phyloP scores from a whole-genome alignment of 2,888 invertebrate species.

The Phyllotreta striolata region DNA sequence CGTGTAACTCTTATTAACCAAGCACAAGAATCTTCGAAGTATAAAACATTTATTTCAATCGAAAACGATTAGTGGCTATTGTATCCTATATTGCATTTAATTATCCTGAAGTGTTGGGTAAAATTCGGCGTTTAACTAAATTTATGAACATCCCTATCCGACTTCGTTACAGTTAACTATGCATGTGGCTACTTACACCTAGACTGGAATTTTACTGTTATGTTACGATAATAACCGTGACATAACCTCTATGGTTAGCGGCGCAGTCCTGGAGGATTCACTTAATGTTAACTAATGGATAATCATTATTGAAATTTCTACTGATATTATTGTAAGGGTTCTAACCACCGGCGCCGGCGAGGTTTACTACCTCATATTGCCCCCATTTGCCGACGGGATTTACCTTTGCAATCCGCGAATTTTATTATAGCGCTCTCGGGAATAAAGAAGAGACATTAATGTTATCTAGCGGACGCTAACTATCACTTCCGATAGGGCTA shows the following conservation, averaged over 20 bases:
- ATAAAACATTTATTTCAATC: too few relatives aligned
- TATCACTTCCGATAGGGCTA: slow-evolving; percentile 22
- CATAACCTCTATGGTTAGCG: slow-evolving; percentile 34
- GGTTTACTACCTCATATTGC: slow-evolving; percentile 42
- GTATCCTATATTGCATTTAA: too few relatives aligned
- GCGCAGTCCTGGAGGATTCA: slow-evolving; percentile 44
- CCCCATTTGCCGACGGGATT: slow-evolving; percentile 41
- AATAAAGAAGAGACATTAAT: slow-evolving; percentile 18
- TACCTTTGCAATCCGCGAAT: slow-evolving; percentile 37
- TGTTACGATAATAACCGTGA: slow-evolving; percentile 39
- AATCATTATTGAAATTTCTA: slow-evolving; percentile 49
- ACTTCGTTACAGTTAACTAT: slow-evolving; percentile 17
- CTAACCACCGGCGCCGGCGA: slow-evolving; percentile 33
- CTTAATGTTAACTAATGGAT: slow-evolving; percentile 48
- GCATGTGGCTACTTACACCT: slow-evolving; percentile 21
- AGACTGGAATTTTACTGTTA: slow-evolving; percentile 37
- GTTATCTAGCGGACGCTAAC: slow-evolving; percentile 10
- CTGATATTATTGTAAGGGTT: slow-evolving; percentile 38
- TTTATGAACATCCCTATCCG: background rate
- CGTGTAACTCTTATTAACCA: background rate
- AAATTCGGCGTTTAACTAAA: too few relatives aligned
- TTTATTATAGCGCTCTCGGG: slow-evolving; percentile 37
- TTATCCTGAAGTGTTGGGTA: too few relatives aligned
- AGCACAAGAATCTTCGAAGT: too few relatives aligned
- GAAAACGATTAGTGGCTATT: too few relatives aligned